Evolutionary conservation across 2,888 invertebrate species (phyloP).

Genomic region (Deilephila porcellus): DNA sequence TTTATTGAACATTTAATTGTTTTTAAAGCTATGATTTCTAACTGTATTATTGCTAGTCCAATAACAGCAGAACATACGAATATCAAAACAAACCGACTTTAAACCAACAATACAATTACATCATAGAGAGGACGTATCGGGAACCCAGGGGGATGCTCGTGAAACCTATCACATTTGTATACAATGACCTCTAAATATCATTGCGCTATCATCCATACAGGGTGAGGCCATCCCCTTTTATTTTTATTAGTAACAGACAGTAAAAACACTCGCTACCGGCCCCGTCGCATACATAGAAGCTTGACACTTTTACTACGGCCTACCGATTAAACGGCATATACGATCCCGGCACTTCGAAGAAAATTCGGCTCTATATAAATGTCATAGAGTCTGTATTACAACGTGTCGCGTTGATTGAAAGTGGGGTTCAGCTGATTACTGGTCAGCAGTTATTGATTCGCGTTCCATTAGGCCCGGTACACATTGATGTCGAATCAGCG

Average conservation of each 20-base stretch:
- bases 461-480: constrained; percentile 50
- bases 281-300: constrained; percentile 58
- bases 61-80: neutral
- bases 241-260: constrained; percentile 67
- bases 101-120: constrained; percentile 3
- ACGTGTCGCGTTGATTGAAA: constrained; percentile 66
- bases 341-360: neutral
- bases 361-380: constrained; percentile 21
- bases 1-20: no score
- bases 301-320: constrained; percentile 48
- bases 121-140: neutral
- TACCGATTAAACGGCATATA: constrained; percentile 34
- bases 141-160: constrained; percentile 37
- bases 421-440: constrained; percentile 76
- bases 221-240: constrained; percentile 52
- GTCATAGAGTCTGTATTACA: constrained; percentile 35
- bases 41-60: neutral
- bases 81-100: neutral
- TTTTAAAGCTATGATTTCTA: no score
- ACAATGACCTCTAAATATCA: constrained; percentile 44
- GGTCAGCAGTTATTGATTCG: constrained; percentile 83
- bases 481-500: constrained; percentile 30
- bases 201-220: constrained; percentile 46
- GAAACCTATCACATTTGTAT: constrained; percentile 44
- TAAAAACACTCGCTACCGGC: constrained; percentile 71